These are phyloP conservation scores for Rynchops niger DNA, from an alignment of 2,113 vertebrate species.

Conservation along the genomic window DNA sequence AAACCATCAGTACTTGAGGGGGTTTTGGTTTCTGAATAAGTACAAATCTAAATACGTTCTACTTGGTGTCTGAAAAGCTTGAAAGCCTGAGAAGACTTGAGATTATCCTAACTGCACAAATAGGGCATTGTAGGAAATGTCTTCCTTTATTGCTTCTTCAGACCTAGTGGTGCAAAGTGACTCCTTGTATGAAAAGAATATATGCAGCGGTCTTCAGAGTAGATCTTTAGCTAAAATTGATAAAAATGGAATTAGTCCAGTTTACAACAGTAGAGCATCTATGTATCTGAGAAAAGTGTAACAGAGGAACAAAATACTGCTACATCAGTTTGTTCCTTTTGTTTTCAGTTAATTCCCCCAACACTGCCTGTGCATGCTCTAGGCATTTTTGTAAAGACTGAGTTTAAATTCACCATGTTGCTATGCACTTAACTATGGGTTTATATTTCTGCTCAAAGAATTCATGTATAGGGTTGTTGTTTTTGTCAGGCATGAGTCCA, in stretches of 20 bases:
- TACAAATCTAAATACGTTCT: background rate
- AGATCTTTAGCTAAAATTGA: background rate
- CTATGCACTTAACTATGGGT: background rate
- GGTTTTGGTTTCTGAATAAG: background rate
- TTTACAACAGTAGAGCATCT: background rate
- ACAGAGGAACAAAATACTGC: background rate
- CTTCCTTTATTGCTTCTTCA: background rate
- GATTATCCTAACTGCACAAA: slow-evolving; percentile 6
- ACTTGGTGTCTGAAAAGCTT: background rate
- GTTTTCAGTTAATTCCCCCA: slow-evolving; percentile 25
- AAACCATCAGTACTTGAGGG: background rate
- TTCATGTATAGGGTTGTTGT: background rate
- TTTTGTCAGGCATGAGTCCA: background rate
- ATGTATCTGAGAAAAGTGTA: background rate
- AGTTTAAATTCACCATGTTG: slow-evolving; percentile 23
- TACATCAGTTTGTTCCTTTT: background rate
- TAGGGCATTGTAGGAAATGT: background rate
- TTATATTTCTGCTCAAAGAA: background rate
- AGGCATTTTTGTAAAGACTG: slow-evolving; percentile 9
- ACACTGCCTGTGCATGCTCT: background rate
- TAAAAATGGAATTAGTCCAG: background rate
- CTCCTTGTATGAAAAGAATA: background rate
- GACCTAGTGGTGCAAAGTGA: background rate
- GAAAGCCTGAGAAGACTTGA: background rate
- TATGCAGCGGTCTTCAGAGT: background rate